Base-by-base conservation (phyloP, 2,888 invertebrate species). In the Ligdia adustata region DNA sequence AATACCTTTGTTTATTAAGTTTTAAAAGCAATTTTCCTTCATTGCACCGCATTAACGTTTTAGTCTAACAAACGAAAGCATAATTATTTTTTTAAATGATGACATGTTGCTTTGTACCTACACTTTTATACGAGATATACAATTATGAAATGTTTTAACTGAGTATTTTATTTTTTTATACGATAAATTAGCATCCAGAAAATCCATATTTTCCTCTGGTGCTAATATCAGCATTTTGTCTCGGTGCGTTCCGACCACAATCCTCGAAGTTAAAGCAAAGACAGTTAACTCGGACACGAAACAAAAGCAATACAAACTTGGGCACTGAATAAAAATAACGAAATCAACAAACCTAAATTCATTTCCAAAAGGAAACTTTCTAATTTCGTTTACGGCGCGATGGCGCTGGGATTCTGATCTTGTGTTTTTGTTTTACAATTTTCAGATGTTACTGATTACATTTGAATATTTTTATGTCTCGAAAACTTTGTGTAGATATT, bases 281-380 rank as follows among this genome's bases (percentile, higher is more conserved):
- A 66, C 55, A 57, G 52, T 52, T 50, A 52, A 52, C 45, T 52
- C 37, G 39, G 38, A 42, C 34, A 50, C 46, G 18, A 53, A 55
- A 55, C 47, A 80, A 81, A 79, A 83, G 77, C 80, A 82, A 82
- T 82, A 80, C 69, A 79, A 87, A 84, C 48, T 49, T 43, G 76
- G 70, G 70, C 73, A 77, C 79, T 82, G 81, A 86, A 85, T 85
- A 79, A 80, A 81, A 84, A 79, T 79, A 55, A 82, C 72, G 68
- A 75, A 85, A 81, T 81, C 48, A 49, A 43, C 38, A 37, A 11
- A 41, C 33, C 42, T 72, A 78, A 79, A 82, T 82, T 80, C 75
- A 71, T 80, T 81, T 75, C 70, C 68, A 66, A 75, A 79, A 74
- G 72, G 41, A n/a, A 55, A 56, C 47, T 56, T 56, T 51, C 29